Conservation (phyloP, 2,113 vertebrate genomes). For the Calonectris borealis region DNA sequence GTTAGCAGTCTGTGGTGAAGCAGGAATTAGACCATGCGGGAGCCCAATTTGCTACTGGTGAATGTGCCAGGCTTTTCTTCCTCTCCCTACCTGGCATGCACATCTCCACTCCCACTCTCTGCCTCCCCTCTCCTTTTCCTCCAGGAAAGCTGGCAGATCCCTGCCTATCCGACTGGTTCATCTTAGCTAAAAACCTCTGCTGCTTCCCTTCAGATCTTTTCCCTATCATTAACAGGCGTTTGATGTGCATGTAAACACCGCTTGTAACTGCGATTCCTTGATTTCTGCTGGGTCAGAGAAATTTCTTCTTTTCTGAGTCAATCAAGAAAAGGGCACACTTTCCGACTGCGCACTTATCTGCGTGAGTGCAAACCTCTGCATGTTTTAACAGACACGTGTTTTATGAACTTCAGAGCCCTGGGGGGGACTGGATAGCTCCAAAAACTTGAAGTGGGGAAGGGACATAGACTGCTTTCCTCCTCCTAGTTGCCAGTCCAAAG, state of each 20-base stretch:
- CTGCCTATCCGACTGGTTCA: background rate
- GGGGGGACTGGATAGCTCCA: background rate
- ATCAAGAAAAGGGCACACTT: background rate
- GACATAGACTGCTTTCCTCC: background rate
- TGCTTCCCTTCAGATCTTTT: background rate
- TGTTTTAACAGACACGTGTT: background rate
- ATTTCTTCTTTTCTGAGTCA: constrained; percentile 17
- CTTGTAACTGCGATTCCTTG: background rate
- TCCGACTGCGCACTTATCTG: fast-evolving
- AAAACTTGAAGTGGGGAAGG: background rate
- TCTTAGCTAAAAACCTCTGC: background rate
- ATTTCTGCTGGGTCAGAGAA: background rate
- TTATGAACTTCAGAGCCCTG: background rate
- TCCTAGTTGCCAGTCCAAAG: background rate
- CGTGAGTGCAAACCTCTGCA: background rate
- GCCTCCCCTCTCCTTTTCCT: background rate
- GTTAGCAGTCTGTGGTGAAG: constrained; percentile 78
- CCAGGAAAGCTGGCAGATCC: background rate
- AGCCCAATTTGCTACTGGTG: constrained; percentile 82
- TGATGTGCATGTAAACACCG: constrained; percentile 2
- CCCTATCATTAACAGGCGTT: background rate
- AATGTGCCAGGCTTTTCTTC: constrained; percentile 73
- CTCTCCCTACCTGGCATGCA: constrained; percentile 20
- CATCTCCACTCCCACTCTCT: background rate
- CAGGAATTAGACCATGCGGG: constrained; percentile 89